Evolutionary conservation across 2,888 invertebrate genomes (phyloP).

Genomic region (Clunio marinus): DNA sequence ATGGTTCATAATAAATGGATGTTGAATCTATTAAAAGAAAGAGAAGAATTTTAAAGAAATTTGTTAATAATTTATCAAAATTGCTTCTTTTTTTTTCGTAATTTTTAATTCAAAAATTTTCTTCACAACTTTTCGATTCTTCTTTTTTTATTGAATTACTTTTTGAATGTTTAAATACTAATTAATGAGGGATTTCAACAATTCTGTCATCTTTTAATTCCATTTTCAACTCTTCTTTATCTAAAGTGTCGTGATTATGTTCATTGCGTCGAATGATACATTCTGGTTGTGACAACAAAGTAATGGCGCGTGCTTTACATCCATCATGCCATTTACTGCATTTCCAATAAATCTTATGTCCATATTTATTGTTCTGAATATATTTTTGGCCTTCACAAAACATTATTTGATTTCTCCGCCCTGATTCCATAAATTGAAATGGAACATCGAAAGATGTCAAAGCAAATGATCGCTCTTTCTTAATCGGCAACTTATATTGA

Average conservation of each 20-base stretch:
- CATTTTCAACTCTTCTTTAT: not conserved
- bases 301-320: conserved; percentile 50
- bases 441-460: conserved; percentile 26
- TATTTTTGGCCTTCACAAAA: conserved; percentile 49
- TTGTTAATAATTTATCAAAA: not conserved
- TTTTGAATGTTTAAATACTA: no score
- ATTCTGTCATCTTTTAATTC: not conserved
- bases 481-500: not conserved
- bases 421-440: conserved; percentile 28
- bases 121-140: no score
- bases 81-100: not conserved
- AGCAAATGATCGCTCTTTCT: not conserved
- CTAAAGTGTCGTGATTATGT: conserved; percentile 46
- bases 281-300: conserved; percentile 44
- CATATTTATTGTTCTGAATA: conserved; percentile 50
- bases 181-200: not conserved
- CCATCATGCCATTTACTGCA: conserved; percentile 49
- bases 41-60: conserved; percentile 40
- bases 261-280: conserved; percentile 47
- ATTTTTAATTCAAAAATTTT: not conserved
- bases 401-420: conserved; percentile 48
- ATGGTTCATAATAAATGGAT: conserved; percentile 48
- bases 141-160: no score
- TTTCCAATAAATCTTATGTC: conserved; percentile 51
- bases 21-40: conserved; percentile 44